A percentile compares a stretch with the other conserved stretches of the same genome.
Evolutionary conservation across 2,797 vertebrate species (phyloP).

Genomic region (Hafferia zeledoni): DNA sequence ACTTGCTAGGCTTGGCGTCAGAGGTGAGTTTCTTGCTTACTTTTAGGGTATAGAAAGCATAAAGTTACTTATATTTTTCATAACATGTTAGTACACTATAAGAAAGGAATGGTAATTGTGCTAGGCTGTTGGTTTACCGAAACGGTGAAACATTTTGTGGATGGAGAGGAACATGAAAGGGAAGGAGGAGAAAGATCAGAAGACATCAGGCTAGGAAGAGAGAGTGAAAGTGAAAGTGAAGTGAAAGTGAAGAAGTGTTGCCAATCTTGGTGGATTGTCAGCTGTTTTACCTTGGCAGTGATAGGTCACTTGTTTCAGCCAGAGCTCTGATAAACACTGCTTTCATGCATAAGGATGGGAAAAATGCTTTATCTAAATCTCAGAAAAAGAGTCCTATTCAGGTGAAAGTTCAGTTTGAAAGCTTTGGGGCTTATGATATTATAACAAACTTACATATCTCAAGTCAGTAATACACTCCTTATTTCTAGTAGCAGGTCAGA

Average conservation of each 20-base stretch:
- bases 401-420: neutral
- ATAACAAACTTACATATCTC: neutral
- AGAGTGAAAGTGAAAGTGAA: no score
- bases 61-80: neutral
- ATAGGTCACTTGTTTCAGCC: neutral
- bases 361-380: neutral
- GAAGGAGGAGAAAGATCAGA: neutral
- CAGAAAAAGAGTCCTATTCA: neutral
- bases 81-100: neutral
- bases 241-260: neutral
- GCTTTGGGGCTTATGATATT: neutral
- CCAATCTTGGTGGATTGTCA: neutral
- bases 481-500: neutral
- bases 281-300: neutral
- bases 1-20: neutral
- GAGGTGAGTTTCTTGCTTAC: neutral
- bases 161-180: neutral
- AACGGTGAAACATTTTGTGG: neutral
- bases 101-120: neutral
- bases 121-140: neutral
- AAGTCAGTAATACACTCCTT: neutral
- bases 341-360: neutral
- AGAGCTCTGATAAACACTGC: neutral
- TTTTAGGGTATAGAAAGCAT: neutral
- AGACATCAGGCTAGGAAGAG: neutral